Conservation (phyloP, 2,113 vertebrate species). For the Microcebus ravelobensis region DNA sequence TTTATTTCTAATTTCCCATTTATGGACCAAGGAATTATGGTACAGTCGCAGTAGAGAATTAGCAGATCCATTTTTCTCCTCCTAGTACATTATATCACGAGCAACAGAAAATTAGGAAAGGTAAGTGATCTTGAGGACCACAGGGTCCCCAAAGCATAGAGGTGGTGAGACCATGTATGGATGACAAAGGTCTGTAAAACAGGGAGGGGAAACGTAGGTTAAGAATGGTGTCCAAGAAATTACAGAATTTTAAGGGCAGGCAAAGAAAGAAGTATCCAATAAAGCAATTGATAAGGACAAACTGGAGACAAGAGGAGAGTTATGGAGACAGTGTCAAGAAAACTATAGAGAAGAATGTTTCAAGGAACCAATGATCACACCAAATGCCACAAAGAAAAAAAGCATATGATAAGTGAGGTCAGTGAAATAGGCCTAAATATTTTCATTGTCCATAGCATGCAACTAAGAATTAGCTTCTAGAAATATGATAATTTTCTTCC, state of each 20-base stretch:
- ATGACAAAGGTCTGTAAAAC: not conserved
- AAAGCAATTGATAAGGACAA: not conserved
- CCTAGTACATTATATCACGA: not conserved
- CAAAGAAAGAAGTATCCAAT: not conserved
- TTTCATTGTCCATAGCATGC: not conserved
- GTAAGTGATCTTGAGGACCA: not conserved
- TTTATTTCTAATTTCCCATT: not conserved
- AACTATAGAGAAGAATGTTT: not conserved
- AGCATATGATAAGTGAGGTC: not conserved
- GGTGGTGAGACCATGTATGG: not conserved
- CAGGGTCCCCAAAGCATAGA: not conserved
- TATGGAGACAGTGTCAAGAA: not conserved
- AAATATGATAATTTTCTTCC: not conserved
- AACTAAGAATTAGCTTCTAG: not conserved
- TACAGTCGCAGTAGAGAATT: not conserved
- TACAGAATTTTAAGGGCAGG: not conserved
- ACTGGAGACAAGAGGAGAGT: not conserved
- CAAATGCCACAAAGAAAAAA: slow-evolving; percentile 7
- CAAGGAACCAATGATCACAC: not conserved
- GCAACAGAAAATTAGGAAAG: not conserved
- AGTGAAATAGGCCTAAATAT: not conserved
- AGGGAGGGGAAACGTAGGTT: not conserved
- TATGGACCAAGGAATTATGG: not conserved
- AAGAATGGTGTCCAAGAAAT: not conserved
- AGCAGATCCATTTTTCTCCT: not conserved